Conservation (phyloP, 2,797 vertebrate genomes). For the Orientallactaga sibirica region DNA sequence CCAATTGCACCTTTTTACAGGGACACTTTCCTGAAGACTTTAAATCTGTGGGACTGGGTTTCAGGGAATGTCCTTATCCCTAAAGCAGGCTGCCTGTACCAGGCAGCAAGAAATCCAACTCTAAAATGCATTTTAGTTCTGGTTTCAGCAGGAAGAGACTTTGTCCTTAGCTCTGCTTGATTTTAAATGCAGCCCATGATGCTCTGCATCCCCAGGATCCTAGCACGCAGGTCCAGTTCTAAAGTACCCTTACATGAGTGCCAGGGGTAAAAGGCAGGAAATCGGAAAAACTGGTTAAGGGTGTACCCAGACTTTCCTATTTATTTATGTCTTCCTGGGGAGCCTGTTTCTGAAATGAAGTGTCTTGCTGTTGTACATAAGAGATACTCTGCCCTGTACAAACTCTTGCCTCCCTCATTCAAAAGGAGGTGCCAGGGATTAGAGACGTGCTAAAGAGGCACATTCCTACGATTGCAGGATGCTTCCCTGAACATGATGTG, state of each 20-base stretch:
- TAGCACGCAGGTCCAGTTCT: not conserved
- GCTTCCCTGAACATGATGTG: not conserved
- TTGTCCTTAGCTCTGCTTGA: not conserved
- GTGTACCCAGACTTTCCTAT: not conserved
- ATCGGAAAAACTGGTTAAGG: constrained; percentile 57
- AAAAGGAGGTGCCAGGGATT: constrained; percentile 63
- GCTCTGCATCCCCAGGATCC: constrained; percentile 4
- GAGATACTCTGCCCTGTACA: not conserved
- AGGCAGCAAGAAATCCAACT: not conserved
- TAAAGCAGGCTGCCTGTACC: not conserved
- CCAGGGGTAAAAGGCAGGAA: constrained; percentile 41
- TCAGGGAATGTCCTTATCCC: not conserved
- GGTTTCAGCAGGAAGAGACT: not conserved
- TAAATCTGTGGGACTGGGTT: not conserved
- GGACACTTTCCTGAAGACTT: not conserved
- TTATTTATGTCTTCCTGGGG: not conserved
- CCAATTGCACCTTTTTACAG: not conserved
- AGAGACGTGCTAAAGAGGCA: constrained; percentile 69
- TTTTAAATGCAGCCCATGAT: not conserved
- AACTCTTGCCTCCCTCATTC: not conserved
- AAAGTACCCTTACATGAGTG: not conserved
- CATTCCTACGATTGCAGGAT: not conserved
- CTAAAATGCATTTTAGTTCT: constrained; percentile 27
- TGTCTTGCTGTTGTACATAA: not conserved
- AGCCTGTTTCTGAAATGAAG: not conserved